Percentiles rank a stretch among this genome's conserved stretches.
These are phyloP conservation scores for Agonopterix subpropinquella DNA, from an alignment of 2,888 invertebrate genomes.

Conservation along the genomic window DNA sequence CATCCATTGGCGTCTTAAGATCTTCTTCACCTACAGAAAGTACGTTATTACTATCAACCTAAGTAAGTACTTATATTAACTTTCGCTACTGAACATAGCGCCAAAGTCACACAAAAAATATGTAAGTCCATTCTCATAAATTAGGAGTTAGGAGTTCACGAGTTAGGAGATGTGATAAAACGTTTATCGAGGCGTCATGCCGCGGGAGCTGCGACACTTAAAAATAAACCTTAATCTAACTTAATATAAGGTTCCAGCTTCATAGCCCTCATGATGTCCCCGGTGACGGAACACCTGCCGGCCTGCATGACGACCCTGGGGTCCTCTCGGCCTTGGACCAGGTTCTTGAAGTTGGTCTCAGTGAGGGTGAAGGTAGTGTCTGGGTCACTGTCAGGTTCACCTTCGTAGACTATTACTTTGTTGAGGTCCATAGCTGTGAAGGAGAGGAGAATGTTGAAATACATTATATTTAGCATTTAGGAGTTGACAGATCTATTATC, in stretches of 20 bases:
- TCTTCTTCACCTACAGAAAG: no score
- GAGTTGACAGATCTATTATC: not conserved
- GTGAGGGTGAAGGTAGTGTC: slow-evolving; percentile 65
- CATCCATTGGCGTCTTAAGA: no score
- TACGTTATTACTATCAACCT: no score
- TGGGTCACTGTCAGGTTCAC: slow-evolving; percentile 60
- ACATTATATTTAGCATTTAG: no score
- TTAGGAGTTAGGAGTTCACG: no score
- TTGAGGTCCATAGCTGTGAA: slow-evolving; percentile 63
- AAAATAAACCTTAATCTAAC: slow-evolving; percentile 26
- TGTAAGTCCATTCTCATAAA: no score
- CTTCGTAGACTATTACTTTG: slow-evolving; percentile 57
- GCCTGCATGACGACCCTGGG: slow-evolving; percentile 61
- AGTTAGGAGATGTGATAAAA: no score
- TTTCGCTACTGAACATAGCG: no score
- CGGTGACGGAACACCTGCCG: slow-evolving; percentile 67
- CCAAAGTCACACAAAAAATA: no score
- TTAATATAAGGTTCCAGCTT: slow-evolving; percentile 67
- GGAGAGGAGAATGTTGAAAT: not conserved
- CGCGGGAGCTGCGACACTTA: not conserved
- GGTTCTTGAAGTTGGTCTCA: slow-evolving; percentile 58
- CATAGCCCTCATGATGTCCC: slow-evolving; percentile 71
- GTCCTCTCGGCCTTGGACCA: slow-evolving; percentile 58
- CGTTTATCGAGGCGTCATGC: no score
- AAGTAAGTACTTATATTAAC: no score